Evolutionary conservation across 2,888 invertebrate species (phyloP).

Genomic region (Callyntrura sp.): DNA sequence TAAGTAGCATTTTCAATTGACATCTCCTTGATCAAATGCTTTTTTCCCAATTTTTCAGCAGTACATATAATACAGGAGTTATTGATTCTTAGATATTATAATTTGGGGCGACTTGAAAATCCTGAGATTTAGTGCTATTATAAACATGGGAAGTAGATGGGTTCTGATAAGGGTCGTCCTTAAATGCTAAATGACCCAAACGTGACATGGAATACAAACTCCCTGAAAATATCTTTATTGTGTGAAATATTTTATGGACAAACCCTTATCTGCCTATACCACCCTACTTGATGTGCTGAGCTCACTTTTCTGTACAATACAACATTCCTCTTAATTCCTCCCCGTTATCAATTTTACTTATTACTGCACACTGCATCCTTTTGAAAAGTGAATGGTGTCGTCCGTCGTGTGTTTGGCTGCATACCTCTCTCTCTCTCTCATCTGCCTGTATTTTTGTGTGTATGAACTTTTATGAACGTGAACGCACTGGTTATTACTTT

Average conservation of each 20-base stretch:
- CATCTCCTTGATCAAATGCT: too few relatives aligned
- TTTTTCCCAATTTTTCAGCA: too few relatives aligned
- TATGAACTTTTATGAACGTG: not conserved
- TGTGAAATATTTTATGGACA: not conserved
- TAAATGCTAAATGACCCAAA: too few relatives aligned
- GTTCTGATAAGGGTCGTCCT: too few relatives aligned
- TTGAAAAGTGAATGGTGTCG: conserved; percentile 64
- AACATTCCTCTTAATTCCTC: conserved; percentile 56
- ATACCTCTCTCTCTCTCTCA: not conserved
- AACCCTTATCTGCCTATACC: not conserved
- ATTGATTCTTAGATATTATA: too few relatives aligned
- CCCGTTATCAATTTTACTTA: conserved; percentile 37
- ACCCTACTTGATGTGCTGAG: not conserved
- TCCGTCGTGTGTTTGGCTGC: not conserved
- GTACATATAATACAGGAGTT: too few relatives aligned
- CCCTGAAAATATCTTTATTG: not conserved
- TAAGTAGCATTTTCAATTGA: too few relatives aligned
- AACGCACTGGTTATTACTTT: not conserved
- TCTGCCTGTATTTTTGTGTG: not conserved
- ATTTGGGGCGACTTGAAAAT: too few relatives aligned
- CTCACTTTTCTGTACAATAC: not conserved
- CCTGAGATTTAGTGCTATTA: too few relatives aligned
- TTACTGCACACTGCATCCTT: conserved; percentile 43
- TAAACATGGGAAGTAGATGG: too few relatives aligned
- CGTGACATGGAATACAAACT: not conserved